Evolutionary conservation across 2,797 vertebrate species (phyloP), one percentile per base, ranked within the genome.

Genomic region (Lacerta viridis): DNA sequence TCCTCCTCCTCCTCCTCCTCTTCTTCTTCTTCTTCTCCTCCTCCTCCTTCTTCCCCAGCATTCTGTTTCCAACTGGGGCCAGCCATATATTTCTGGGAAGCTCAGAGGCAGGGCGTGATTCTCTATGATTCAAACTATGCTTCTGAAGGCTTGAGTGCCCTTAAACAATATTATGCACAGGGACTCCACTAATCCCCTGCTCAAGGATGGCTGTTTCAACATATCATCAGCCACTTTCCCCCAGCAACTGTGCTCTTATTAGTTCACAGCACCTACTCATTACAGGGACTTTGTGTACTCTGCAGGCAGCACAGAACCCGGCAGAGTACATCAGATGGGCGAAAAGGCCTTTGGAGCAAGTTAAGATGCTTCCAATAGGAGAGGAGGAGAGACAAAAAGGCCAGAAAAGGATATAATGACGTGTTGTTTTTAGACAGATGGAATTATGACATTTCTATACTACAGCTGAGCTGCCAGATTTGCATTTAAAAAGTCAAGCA

Each of bases 401-500:
- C 20, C 41, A 78, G 80, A 66, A 61, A 66, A 72, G 72, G 36
- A 69, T 29, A 79, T 78, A 64, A 83, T 79, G 69, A 66, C 64
- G 46, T 72, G 64, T 72, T 41, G 83, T 72, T 84, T 88, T 59
- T 6, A 80, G 66, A 72, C 76, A 84, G 66, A 88, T 84, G 87
- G 66, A 88, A 79, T 61, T 72, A 29, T 83, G 82, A 72, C 75
- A 84, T 84, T 79, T 80, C 77, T 75, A 66, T 85, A 64, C 55
- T 15, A 36, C 83, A 80, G 55, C 69, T 80, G 77, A 85, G 69
- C 69, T 85, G 68, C 55, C 78, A 68, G 36, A 66, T 89, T 85
- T 89, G 81, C 69, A 66, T 85, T 80, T 88, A 33, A 43, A 80
- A 89, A 85, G 79, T 69, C 84, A 89, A n/a, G 29, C 36, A 86